These are phyloP conservation scores for Chymomyza fuscimana DNA, from an alignment of 2,888 invertebrate genomes.

Conservation along the genomic window DNA sequence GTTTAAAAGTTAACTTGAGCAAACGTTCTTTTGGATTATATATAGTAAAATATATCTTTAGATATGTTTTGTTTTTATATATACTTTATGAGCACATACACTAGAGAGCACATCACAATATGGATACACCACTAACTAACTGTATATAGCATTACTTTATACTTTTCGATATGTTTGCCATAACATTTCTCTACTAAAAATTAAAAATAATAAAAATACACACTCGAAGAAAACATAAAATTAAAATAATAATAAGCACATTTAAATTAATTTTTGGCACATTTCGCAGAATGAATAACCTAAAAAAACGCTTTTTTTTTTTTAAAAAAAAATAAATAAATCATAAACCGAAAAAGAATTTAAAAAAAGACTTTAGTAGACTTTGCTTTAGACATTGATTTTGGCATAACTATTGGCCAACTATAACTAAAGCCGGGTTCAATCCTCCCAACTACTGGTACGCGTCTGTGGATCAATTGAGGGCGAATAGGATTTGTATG, in stretches of 20 bases:
- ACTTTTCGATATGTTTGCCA: constrained; percentile 27
- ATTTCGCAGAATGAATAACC: constrained; percentile 51
- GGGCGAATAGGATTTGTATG: constrained; percentile 85
- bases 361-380: constrained; percentile 12
- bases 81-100: constrained; percentile 2
- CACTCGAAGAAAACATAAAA: constrained; percentile 30
- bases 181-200: constrained; percentile 5
- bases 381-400: constrained; percentile 35
- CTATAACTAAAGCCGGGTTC: constrained; percentile 65
- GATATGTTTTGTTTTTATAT: not conserved
- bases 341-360: constrained; percentile 26
- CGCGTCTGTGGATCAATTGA: constrained; percentile 79
- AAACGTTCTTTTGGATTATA: not conserved
- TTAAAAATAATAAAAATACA: constrained; percentile 12
- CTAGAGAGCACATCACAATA: constrained; percentile 66
- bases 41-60: not conserved
- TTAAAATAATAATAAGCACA: constrained; percentile 29
- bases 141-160: not conserved
- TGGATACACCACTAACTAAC: constrained; percentile 55
- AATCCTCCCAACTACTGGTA: constrained; percentile 80
- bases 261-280: constrained; percentile 73
- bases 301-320: constrained; percentile 7
- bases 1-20: too few relatives aligned
- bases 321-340: constrained; percentile 17
- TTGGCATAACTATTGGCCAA: not conserved